Base-by-base conservation (phyloP, 2,888 invertebrate genomes). In the Xanthorhoe designata region DNA sequence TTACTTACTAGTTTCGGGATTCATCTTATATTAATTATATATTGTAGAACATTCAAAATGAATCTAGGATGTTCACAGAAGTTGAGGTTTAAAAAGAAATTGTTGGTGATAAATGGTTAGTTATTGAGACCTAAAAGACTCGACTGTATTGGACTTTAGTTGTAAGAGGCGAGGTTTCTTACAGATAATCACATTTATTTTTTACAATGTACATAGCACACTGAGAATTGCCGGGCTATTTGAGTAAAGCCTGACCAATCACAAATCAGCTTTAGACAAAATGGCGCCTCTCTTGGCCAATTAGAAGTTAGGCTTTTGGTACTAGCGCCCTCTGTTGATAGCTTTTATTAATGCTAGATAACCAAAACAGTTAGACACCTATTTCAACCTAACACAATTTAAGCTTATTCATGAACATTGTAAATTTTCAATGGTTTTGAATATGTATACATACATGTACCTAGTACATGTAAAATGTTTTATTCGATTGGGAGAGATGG, bases 81-180 rank as follows among this genome's bases (percentile, higher is more conserved):
- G 13, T 49, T 1, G 24, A 24, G 24, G 24, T 24, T 24, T 24
- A 24, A 0, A 19, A 49, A 32, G 18, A 49, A 60, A 60, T 60
- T 65, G 55, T 60, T 61, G 54, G 58, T 57, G 52, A 56, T 59
- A 29, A 45, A 52, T 17, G 45, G 56, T 57, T 63, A 45, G 42
- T 61, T 55, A 50, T 50, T 38, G 61, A 57, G 51, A 61, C 56
- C 45, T 66, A 51, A 56, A 55, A 61, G 58, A 64, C 53, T 55
- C 58, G 17, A 42, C 51, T 61, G 55, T 18, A 56, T 68, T 68
- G 38, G 60, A 50, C 50, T 52, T 45, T 52, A 52, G 45, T 32
- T 17, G 15, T 45, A 52, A 63, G 45, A 51, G 54, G 9, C 18
- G 42, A 47, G 19, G 19, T 9, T 49, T 32, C 24, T 15, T 60